Base-by-base conservation (phyloP, 1,140 invertebrate species). In the Bombus affinis region DNA sequence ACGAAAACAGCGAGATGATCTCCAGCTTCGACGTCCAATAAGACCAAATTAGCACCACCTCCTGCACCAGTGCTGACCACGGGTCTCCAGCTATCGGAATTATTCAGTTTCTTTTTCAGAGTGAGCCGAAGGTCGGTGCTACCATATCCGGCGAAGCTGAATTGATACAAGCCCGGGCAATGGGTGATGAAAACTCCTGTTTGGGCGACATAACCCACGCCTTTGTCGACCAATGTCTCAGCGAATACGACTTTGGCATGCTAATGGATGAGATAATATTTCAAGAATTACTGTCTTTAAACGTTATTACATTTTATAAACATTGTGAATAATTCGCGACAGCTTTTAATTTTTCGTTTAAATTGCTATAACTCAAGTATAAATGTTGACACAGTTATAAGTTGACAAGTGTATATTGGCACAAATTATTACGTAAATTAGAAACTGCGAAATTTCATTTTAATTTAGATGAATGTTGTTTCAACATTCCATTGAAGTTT, bases 151-250 rank as follows among this genome's bases (percentile, higher is more conserved):
- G 95, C 93, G 86, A 96, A 96, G 57, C 94, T 94, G 89, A 96
- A 95, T 83, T 96, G 95, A 83, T 96, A 96, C 18, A 95, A 92
- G 53, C 95, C 95, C 28, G 96, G 95, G 88, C 95, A 96, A 86
- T 95, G 94, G 2, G 94, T 95, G 42, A 95, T 95, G 88, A 96
- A 96, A 47, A 95, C 94, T 42, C 95, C 95, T 12, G 95, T 95
- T 77, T 95, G 93, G 4, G 93, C 90, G 47, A 92, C 93, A 87
- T 96, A 96, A 62, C 95, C 95, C 35, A 96, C 95, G 68, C 95
- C 95, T 85, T 95, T 93, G 90, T 96, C 95, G 8, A 95, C 89
- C 68, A 94, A 83, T 32, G 94, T 94, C 78, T 94, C 88, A 10
- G 90, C 73, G 59, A 94, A 88, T 5, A 94, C 70, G 0, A 94